Evolutionary conservation across 2,888 invertebrate genomes (phyloP).

Genomic region (Orthosia gothica): DNA sequence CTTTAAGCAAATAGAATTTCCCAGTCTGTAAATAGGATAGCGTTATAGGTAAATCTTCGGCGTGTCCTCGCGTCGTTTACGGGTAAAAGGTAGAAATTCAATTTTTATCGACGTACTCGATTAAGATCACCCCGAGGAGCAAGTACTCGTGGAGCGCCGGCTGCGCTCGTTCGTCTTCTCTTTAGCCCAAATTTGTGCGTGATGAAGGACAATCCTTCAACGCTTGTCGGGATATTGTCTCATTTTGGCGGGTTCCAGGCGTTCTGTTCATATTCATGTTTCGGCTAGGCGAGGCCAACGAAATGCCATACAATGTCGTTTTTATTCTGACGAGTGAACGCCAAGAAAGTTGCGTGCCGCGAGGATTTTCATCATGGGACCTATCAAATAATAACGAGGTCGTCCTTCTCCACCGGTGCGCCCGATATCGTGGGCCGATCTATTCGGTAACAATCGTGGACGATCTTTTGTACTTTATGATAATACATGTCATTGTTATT

Average conservation of each 20-base stretch:
- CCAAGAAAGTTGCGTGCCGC: conserved; percentile 89
- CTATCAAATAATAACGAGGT: conserved; percentile 90
- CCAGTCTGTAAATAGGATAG: conserved; percentile 88
- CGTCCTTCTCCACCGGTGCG: conserved; percentile 81
- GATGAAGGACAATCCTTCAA: conserved; percentile 87
- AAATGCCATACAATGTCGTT: conserved; percentile 86
- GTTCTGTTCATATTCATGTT: conserved; percentile 87
- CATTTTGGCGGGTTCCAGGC: conserved; percentile 78
- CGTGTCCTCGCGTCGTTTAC: conserved; percentile 81
- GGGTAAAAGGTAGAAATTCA: conserved; percentile 83
- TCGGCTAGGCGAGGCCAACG: conserved; percentile 77
- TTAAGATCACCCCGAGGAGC: conserved; percentile 76
- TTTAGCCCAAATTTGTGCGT: conserved; percentile 85
- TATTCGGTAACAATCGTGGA: conserved; percentile 83
- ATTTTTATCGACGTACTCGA: conserved; percentile 83
- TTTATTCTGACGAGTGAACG: conserved; percentile 88
- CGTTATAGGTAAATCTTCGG: conserved; percentile 87
- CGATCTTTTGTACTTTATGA: conserved; percentile 86
- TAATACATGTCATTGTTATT: conserved; percentile 83
- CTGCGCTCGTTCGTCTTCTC: conserved; percentile 65
- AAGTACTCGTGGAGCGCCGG: conserved; percentile 54
- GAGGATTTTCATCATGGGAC: conserved; percentile 88
- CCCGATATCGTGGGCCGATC: conserved; percentile 84
- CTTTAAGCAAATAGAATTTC: conserved; percentile 91
- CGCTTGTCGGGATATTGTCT: conserved; percentile 85